phyloP scores from a whole-genome alignment of 1,140 invertebrate species.

The Lasaia peninsularis region DNA sequence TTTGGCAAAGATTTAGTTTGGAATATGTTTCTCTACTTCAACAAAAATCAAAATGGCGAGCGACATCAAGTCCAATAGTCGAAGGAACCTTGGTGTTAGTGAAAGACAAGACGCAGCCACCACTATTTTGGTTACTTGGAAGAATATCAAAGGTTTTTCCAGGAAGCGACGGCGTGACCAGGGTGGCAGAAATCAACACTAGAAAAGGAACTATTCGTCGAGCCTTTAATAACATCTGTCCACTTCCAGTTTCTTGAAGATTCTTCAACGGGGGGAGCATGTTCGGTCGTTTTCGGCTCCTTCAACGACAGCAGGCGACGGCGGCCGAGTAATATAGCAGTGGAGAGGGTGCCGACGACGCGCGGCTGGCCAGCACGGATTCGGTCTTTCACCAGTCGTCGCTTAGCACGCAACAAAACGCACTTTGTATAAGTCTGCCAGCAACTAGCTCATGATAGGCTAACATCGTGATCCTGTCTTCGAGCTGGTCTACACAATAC shows the following conservation, averaged over 20 bases:
- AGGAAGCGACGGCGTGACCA: slow-evolving; percentile 23
- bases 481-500: no score
- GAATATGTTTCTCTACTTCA: slow-evolving; percentile 25
- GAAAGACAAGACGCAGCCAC: slow-evolving; percentile 26
- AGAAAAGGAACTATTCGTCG: slow-evolving; percentile 16
- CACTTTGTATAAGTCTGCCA: no score
- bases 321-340: no score
- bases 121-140: slow-evolving; percentile 27
- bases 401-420: no score
- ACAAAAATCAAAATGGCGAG: slow-evolving; percentile 25
- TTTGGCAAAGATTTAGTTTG: slow-evolving; percentile 25
- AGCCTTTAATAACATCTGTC: slow-evolving; percentile 25
- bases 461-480: no score
- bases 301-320: no score
- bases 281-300: no score
- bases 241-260: slow-evolving; percentile 21
- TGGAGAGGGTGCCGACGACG: no score
- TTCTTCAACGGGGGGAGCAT: slow-evolving; percentile 22
- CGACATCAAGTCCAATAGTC: slow-evolving; percentile 13
- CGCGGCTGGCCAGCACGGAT: no score
- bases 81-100: slow-evolving; percentile 24
- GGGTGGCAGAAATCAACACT: slow-evolving; percentile 28
- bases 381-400: no score
- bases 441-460: no score
- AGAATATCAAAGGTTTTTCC: slow-evolving; percentile 17